Evolutionary conservation across 2,888 invertebrate genomes (phyloP).

Genomic region (Athripsodes cinereus): DNA sequence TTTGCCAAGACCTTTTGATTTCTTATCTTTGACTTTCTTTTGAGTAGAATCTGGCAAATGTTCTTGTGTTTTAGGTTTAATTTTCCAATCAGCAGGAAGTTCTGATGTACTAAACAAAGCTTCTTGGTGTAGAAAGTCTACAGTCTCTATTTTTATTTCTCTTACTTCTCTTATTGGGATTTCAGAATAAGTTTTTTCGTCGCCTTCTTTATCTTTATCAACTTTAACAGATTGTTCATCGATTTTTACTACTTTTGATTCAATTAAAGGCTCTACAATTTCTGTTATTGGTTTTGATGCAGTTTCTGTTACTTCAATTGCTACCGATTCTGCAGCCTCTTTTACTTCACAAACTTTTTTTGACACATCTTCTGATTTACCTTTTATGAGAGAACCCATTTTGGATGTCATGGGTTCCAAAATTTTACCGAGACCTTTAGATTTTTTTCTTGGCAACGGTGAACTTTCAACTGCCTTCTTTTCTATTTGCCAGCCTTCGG

Average conservation of each 20-base stretch:
- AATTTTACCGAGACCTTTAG: not conserved
- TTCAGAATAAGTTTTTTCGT: not conserved
- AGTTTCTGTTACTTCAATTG: not conserved
- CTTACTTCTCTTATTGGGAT: not conserved
- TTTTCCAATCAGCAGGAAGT: not conserved
- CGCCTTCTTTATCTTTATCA: not conserved
- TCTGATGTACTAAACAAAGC: not conserved
- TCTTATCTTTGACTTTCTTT: not conserved
- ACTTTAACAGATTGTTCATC: too few species aligned
- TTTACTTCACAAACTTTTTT: not conserved
- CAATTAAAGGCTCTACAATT: not conserved
- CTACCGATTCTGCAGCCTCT: not conserved
- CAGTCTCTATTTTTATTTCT: not conserved
- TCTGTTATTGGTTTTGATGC: not conserved
- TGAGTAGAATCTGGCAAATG: not conserved
- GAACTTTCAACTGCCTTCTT: not conserved
- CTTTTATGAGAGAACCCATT: not conserved
- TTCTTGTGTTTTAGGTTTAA: not conserved
- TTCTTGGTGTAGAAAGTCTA: not conserved
- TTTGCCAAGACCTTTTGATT: not conserved
- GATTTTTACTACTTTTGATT: too few species aligned
- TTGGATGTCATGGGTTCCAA: not conserved
- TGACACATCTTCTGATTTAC: not conserved
- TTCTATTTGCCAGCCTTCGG: not conserved
- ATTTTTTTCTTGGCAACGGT: not conserved